A percentile compares a stretch with the other conserved stretches of the same genome.
phyloP scores from a whole-genome alignment of 2,113 vertebrate species.

The Elephas maximus region DNA sequence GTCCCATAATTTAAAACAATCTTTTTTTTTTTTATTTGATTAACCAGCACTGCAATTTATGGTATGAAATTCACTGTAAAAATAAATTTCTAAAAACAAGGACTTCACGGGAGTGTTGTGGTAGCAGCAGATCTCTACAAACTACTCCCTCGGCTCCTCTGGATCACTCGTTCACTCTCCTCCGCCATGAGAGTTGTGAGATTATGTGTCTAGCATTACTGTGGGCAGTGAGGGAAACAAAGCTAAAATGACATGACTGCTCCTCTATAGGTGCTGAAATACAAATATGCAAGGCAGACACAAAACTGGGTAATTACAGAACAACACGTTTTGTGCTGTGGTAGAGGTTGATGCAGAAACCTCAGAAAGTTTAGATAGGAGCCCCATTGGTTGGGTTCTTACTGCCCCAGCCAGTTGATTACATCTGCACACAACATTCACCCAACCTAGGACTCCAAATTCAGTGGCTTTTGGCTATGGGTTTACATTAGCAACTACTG shows the following conservation, averaged over 20 bases:
- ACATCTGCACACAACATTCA: not conserved
- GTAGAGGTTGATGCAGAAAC: not conserved
- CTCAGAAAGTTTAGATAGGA: not conserved
- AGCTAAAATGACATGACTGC: not conserved
- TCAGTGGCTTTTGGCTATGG: not conserved
- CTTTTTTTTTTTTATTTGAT: not conserved
- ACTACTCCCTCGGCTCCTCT: not conserved
- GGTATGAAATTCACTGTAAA: not conserved
- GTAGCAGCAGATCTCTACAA: not conserved
- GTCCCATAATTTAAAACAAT: not conserved
- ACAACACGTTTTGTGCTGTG: not conserved
- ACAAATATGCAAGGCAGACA: not conserved
- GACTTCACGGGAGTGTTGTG: not conserved
- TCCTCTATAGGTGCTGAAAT: not conserved
- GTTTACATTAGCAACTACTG: slow-evolving; percentile 7
- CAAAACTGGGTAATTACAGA: not conserved
- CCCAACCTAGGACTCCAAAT: not conserved
- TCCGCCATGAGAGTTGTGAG: not conserved
- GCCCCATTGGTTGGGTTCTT: not conserved
- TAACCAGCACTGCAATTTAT: not conserved
- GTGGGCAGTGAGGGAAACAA: not conserved
- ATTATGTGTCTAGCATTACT: not conserved
- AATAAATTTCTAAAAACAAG: not conserved
- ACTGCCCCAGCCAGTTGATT: not conserved
- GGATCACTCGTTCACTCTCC: not conserved